Conservation (phyloP, 2,797 vertebrate genomes). For the Atherinosoma microstoma region DNA sequence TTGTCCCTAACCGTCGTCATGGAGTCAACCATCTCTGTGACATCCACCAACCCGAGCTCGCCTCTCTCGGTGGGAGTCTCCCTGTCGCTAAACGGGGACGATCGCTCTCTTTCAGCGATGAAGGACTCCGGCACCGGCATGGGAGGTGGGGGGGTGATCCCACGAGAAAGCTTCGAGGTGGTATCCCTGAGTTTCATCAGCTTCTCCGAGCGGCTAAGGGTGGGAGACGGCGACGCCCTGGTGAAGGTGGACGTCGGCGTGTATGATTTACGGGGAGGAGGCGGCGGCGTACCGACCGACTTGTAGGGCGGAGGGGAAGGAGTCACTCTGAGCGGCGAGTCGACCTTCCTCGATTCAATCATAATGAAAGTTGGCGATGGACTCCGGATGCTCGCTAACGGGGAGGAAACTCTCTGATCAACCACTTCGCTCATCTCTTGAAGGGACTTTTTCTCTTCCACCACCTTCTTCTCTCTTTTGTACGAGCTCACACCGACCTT, state of each 20-base stretch:
- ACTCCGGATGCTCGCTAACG: constrained; percentile 84
- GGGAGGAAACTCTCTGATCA: constrained; percentile 78
- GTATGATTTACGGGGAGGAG: constrained; percentile 75
- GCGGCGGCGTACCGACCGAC: constrained; percentile 75
- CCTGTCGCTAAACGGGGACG: constrained; percentile 80
- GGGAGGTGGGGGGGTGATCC: constrained; percentile 72
- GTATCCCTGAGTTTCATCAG: constrained; percentile 87
- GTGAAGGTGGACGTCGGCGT: constrained; percentile 74
- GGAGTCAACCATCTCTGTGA: constrained; percentile 77
- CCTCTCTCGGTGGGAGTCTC: constrained; percentile 74
- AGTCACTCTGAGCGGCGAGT: constrained; percentile 82
- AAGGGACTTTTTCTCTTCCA: constrained; percentile 68
- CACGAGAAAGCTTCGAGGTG: constrained; percentile 83
- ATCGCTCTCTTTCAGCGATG: constrained; percentile 76
- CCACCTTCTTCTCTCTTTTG: constrained; percentile 76
- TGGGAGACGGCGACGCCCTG: constrained; percentile 84
- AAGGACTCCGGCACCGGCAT: constrained; percentile 67
- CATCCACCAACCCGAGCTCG: constrained; percentile 55
- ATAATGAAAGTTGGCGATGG: constrained; percentile 93
- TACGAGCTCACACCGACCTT: constrained; percentile 78
- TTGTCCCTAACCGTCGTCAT: constrained; percentile 86
- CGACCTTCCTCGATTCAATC: constrained; percentile 88
- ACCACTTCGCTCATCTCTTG: constrained; percentile 66
- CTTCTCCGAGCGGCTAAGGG: constrained; percentile 87
- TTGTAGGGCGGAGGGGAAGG: constrained; percentile 82